Conservation (phyloP, 2,797 vertebrate genomes). For the Chrysocyon brachyurus region DNA sequence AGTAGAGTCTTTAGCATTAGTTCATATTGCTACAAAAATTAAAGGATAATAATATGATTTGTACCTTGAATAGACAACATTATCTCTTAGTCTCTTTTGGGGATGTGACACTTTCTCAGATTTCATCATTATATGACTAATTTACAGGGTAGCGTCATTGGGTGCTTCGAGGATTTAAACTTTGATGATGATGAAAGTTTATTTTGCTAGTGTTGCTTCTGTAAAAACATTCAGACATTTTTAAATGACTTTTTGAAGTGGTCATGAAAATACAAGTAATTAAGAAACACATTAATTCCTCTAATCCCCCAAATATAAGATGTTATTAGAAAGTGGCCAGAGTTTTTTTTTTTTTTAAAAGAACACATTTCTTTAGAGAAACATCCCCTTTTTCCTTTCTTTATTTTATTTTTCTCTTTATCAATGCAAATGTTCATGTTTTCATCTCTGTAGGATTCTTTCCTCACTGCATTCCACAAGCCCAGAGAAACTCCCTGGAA, state of each 20-base stretch:
- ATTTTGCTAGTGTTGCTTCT: constrained; percentile 56
- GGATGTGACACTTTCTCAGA: neutral
- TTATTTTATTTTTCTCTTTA: constrained; percentile 71
- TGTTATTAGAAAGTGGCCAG: constrained; percentile 16
- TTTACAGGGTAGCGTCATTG: neutral
- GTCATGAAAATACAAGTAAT: constrained; percentile 53
- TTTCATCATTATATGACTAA: constrained; percentile 62
- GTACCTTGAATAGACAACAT: neutral
- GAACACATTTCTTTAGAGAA: neutral
- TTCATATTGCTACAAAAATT: constrained; percentile 46
- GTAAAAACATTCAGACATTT: constrained; percentile 25
- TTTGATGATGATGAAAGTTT: constrained; percentile 58
- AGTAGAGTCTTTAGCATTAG: constrained; percentile 4
- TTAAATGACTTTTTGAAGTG: constrained; percentile 40
- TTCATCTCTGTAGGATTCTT: constrained; percentile 85
- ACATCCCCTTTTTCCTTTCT: constrained; percentile 67
- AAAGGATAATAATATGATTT: constrained; percentile 52
- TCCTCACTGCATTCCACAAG: constrained; percentile 87
- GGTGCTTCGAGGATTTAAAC: neutral
- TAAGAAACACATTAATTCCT: constrained; percentile 37
- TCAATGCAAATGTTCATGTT: constrained; percentile 83
- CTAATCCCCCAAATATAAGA: neutral
- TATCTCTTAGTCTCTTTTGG: neutral
- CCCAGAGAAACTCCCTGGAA: constrained; percentile 88
- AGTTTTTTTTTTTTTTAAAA: neutral